phyloP scores from a whole-genome alignment of 2,113 vertebrate genomes.

The Danio rerio region GRCz12tu NC_133182.1:67506501-67507000 shows the following conservation, averaged over 20 bases:
- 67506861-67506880: conserved; percentile 50
- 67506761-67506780: conserved; percentile 51
- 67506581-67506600: conserved; percentile 76
- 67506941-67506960: conserved; percentile 47
- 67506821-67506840: conserved; percentile 54
- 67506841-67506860: conserved; percentile 49
- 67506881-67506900: conserved; percentile 28
- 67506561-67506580: conserved; percentile 69
- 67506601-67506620: conserved; percentile 74
- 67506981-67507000: neutral
- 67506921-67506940: conserved; percentile 48
- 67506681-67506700: conserved; percentile 29
- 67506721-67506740: conserved; percentile 29
- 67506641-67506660: conserved; percentile 73
- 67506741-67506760: conserved; percentile 59
- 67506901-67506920: conserved; percentile 47
- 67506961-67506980: conserved; percentile 12
- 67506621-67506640: conserved; percentile 70
- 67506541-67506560: conserved; percentile 64
- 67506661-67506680: conserved; percentile 60
- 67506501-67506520: conserved; percentile 37
- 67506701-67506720: conserved; percentile 48
- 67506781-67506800: conserved; percentile 52
- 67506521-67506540: conserved; percentile 42
- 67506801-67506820: conserved; percentile 58